Conservation (phyloP, 2,888 invertebrate genomes). For the Liodrosophila aerea region DNA sequence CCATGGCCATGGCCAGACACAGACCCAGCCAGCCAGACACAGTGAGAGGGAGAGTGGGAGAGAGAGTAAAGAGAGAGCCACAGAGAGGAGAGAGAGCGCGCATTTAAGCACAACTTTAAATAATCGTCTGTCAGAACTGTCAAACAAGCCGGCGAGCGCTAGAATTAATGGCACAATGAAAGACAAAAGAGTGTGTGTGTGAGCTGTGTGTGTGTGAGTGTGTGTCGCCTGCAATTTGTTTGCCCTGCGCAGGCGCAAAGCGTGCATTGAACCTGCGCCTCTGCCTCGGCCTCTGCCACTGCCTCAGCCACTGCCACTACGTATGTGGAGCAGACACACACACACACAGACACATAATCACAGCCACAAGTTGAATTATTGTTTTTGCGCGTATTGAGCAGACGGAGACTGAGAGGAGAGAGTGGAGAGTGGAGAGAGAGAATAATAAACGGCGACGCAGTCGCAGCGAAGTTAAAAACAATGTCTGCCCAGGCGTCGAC, state of each 20-base stretch:
- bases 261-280: slow-evolving; percentile 74
- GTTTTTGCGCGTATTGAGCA: slow-evolving; percentile 56
- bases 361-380: slow-evolving; percentile 70
- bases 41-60: slow-evolving; percentile 7
- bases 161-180: slow-evolving; percentile 81
- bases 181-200: slow-evolving; percentile 20
- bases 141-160: slow-evolving; percentile 83
- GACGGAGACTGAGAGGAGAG: background rate
- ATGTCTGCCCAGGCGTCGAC: slow-evolving; percentile 58
- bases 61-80: background rate
- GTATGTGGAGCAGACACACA: slow-evolving; percentile 17
- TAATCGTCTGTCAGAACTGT: slow-evolving; percentile 83
- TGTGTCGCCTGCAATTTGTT: slow-evolving; percentile 64
- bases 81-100: slow-evolving; percentile 20
- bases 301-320: too few relatives aligned
- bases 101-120: slow-evolving; percentile 82
- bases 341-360: slow-evolving; percentile 7
- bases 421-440: background rate
- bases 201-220: slow-evolving; percentile 11
- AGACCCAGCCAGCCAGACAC: slow-evolving; percentile 8
- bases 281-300: slow-evolving; percentile 45
- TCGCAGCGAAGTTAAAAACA: slow-evolving; percentile 73
- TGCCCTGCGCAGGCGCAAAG: slow-evolving; percentile 75
- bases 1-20: slow-evolving; percentile 44
- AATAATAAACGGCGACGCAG: slow-evolving; percentile 53